A percentile compares a stretch with the other conserved stretches of the same genome.
phyloP scores from a whole-genome alignment of 1,140 invertebrate genomes.

The Zeugodacus cucurbitae region DNA sequence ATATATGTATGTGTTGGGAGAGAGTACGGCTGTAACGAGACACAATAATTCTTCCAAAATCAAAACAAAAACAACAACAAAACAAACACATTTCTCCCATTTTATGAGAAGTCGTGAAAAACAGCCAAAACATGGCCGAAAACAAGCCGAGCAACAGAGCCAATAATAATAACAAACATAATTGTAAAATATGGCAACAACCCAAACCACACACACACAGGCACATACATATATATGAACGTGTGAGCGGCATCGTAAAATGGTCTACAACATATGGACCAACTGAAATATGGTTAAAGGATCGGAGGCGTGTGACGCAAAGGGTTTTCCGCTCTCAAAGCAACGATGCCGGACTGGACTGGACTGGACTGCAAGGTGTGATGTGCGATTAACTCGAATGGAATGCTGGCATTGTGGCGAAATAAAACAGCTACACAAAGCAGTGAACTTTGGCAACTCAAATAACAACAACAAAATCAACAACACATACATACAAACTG shows the following conservation, averaged over 20 bases:
- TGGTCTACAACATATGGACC: no score
- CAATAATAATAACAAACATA: neutral
- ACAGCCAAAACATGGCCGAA: neutral
- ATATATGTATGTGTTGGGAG: neutral
- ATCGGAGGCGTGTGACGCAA: no score
- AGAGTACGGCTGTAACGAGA: neutral
- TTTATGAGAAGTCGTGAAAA: conserved; percentile 18
- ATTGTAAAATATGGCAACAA: neutral
- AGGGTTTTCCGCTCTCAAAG: neutral
- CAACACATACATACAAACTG: no score
- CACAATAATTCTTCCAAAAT: neutral
- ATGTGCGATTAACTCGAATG: neutral
- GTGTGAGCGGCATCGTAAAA: neutral
- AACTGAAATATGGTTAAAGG: no score
- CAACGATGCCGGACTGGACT: neutral
- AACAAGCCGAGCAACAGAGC: neutral
- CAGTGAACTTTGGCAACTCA: neutral
- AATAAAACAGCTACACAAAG: neutral
- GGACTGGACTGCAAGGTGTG: neutral
- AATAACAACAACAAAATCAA: neutral
- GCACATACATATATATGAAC: neutral
- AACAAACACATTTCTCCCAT: neutral
- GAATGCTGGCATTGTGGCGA: neutral
- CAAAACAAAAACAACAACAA: no score
- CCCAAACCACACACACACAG: neutral